Conservation (phyloP, 2,113 vertebrate genomes). For the Oryzias curvinotus region DNA sequence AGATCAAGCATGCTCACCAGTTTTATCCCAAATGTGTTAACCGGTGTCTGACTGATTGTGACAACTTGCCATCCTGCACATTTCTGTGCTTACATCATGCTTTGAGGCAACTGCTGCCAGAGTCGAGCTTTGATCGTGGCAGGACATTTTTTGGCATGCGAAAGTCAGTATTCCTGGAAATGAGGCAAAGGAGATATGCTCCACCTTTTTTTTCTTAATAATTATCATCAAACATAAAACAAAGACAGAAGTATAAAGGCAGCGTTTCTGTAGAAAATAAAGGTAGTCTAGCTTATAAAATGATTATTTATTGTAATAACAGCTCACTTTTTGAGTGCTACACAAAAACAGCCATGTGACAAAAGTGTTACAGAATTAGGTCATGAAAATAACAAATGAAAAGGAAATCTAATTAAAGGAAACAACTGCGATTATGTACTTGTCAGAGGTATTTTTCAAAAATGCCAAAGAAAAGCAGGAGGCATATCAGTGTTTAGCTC, state of each 20-base stretch:
- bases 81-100: slow-evolving; percentile 38
- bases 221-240: slow-evolving; percentile 33
- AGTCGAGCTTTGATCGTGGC: slow-evolving; percentile 32
- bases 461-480: no score
- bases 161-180: slow-evolving; percentile 47
- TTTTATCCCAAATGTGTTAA: slow-evolving; percentile 23
- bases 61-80: slow-evolving; percentile 35
- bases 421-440: no score
- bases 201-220: slow-evolving; percentile 27
- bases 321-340: slow-evolving; percentile 26
- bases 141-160: slow-evolving; percentile 33
- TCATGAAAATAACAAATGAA: neutral
- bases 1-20: slow-evolving; percentile 14
- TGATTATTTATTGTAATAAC: neutral
- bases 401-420: no score
- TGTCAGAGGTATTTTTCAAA: no score
- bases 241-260: slow-evolving; percentile 25
- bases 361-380: slow-evolving; percentile 11
- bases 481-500: neutral
- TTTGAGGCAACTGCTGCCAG: slow-evolving; percentile 52
- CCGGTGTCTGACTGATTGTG: slow-evolving; percentile 39
- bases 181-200: slow-evolving; percentile 19
- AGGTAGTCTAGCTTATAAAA: slow-evolving; percentile 41
- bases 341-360: slow-evolving; percentile 37
- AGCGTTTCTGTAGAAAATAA: slow-evolving; percentile 38